Evolutionary conservation across 2,888 invertebrate genomes (phyloP), one percentile per base, ranked within the genome.

Genomic region (Pollenia griseotomentosa): DNA sequence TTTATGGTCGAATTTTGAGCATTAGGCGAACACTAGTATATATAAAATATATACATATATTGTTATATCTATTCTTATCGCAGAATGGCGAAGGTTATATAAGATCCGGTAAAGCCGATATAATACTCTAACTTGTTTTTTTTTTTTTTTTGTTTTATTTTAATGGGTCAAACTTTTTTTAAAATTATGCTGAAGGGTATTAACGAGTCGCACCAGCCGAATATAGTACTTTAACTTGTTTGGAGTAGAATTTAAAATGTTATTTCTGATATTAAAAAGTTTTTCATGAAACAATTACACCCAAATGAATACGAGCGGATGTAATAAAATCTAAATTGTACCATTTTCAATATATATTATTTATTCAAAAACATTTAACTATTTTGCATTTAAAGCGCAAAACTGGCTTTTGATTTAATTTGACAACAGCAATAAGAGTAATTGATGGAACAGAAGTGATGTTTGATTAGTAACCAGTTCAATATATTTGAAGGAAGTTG

Each of bases 301-400:
- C 46, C 63, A 46, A 46, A 65, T 81, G 55, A 42, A 65, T 48
- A 55, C 57, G 33, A 33, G 33, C 33, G 42, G 57, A 48, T 57
- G 65, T 55, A 57, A 66, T 74, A 57, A 73, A 73, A 66, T 66
- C 65, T 48, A 40, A 61, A 79, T n/a, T 42, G 19, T 10, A 61
- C 19, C 68, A 70, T 11, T 57, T 68, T 48, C 40, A 40, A 48
- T 55, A n/a, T 46, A 11, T 12, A 40, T 55, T 42, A 12, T 53
- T 53, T 63, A 40, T 48, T 77, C 16, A 44, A 14, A 5, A 23
- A 10, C 11, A 51, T 55, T 71, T 61, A 42, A 53, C 14, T 42
- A 51, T 78, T 68, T 51, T 61, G 19, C 33, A 33, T 16, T 12
- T 78, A 12, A 66, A 14, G 40, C 33, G 10, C 48, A 65, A 46